phyloP scores from a whole-genome alignment of 2,888 invertebrate species.

The Heliconius ismenius region DNA sequence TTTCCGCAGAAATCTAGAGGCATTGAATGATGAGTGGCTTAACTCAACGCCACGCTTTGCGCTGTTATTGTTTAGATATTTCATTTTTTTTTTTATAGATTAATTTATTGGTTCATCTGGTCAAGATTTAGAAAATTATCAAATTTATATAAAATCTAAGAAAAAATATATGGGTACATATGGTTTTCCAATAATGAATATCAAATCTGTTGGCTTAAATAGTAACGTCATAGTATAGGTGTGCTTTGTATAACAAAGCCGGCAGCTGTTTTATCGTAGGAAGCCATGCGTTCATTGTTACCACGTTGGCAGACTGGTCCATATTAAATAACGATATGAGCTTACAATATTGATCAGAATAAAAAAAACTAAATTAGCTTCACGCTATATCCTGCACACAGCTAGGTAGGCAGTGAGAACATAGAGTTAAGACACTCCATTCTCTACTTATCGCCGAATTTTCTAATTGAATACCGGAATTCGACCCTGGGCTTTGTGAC shows the following conservation, averaged over 20 bases:
- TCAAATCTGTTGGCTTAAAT: constrained; percentile 19
- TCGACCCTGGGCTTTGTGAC: too few species aligned
- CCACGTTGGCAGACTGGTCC: constrained; percentile 53
- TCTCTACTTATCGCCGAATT: too few species aligned
- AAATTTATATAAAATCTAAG: neutral
- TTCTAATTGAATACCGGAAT: too few species aligned
- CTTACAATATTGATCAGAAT: constrained; percentile 50
- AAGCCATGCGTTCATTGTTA: constrained; percentile 59
- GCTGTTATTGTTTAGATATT: neutral
- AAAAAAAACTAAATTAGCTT: too few species aligned
- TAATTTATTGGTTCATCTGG: neutral
- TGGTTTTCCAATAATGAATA: constrained; percentile 26
- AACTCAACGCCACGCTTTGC: neutral
- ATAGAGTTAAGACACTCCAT: too few species aligned
- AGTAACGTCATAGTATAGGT: constrained; percentile 23
- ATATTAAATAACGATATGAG: constrained; percentile 56
- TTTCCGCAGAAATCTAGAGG: too few species aligned
- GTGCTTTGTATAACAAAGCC: constrained; percentile 38
- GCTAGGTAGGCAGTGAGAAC: too few species aligned
- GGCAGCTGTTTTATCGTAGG: constrained; percentile 58
- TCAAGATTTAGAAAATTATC: neutral
- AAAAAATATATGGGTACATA: neutral
- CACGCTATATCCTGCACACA: too few species aligned
- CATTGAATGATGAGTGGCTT: too few species aligned
- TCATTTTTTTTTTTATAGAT: neutral